Evolutionary conservation across 2,113 vertebrate genomes (phyloP), one percentile per base, ranked within the genome.

Genomic region (Aldabrachelys gigantea): DNA sequence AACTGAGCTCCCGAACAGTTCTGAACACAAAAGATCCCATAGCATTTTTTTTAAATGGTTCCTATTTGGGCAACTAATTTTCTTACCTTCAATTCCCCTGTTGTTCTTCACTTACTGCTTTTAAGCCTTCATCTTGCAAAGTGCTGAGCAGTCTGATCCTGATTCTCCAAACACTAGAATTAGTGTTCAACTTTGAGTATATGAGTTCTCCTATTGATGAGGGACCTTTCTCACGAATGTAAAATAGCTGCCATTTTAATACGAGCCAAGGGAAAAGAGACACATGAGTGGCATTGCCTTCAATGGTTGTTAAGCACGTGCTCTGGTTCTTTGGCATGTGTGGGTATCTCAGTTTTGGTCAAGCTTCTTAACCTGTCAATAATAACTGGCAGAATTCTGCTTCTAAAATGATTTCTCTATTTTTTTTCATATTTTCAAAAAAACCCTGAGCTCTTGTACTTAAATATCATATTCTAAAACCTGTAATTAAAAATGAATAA

Each of bases 61-160:
- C 7, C 82, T 86, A 31, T 80, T 65, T 49, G 47, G 59, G 38
- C 78, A 69, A 44, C 83, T 87, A 19, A 3, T 65, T 11, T 24
- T 19, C 19, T 6, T 11, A 27, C 21, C n/a, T 38, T 47, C 53
- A 8, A 10, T 16, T 44, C 56, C 22, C 8, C 31, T 25, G 31
- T 22, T 16, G 2, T 4, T 31, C 7, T 13, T 11, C 16, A 27
- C 22, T 59, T 59, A 1, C n/a, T 10, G 21, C 8, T 38, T 62
- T 38, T 2, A 4, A 41, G 8, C 5, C 22, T 24, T 54, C 2
- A 0, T n/a, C 44, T 29, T 38, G 47, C 25, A 27, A 14, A 8
- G 4, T 1, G 41, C 31, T 17, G 3, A 17, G 52, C 1, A 0
- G 5, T 1, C 12, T 75, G 0, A 0, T 12, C 19, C 19, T 25